These are phyloP conservation scores for Rhinolophus ferrumequinum DNA, from an alignment of 2,113 vertebrate genomes.

Conservation along the genomic window DNA sequence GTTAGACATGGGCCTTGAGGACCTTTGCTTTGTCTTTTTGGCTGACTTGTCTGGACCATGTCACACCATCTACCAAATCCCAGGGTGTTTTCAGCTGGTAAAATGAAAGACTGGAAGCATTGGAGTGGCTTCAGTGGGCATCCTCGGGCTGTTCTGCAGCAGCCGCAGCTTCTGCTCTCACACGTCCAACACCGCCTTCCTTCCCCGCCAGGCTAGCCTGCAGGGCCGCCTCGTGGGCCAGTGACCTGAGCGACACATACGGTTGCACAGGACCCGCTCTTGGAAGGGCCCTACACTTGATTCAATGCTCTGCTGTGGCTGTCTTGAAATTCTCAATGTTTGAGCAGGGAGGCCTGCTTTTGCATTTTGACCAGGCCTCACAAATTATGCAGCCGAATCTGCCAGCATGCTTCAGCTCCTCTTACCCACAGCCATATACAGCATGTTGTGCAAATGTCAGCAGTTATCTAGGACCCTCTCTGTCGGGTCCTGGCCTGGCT, in stretches of 20 bases:
- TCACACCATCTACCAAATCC: background rate
- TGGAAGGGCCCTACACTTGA: background rate
- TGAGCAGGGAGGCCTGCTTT: background rate
- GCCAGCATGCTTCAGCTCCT: no score
- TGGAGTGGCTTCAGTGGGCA: background rate
- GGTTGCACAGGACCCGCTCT: fast-evolving
- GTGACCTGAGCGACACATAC: background rate
- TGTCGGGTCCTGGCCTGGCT: background rate
- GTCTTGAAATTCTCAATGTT: background rate
- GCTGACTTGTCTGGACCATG: background rate
- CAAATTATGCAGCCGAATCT: background rate
- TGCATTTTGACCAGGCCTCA: background rate
- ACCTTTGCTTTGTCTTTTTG: conserved; percentile 29
- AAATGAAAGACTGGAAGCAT: background rate
- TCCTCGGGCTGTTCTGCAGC: background rate
- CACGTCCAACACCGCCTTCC: background rate
- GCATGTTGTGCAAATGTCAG: fast-evolving
- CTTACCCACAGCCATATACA: background rate
- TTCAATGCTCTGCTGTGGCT: background rate
- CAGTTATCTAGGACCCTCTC: background rate
- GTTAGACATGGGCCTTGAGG: background rate
- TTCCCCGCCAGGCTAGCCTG: background rate
- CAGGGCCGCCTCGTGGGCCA: background rate
- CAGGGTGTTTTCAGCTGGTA: background rate
- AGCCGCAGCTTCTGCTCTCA: background rate